These are phyloP conservation scores for Potamarius usumacintae DNA, from an alignment of 2,113 vertebrate genomes.

Conservation along the genomic window DNA sequence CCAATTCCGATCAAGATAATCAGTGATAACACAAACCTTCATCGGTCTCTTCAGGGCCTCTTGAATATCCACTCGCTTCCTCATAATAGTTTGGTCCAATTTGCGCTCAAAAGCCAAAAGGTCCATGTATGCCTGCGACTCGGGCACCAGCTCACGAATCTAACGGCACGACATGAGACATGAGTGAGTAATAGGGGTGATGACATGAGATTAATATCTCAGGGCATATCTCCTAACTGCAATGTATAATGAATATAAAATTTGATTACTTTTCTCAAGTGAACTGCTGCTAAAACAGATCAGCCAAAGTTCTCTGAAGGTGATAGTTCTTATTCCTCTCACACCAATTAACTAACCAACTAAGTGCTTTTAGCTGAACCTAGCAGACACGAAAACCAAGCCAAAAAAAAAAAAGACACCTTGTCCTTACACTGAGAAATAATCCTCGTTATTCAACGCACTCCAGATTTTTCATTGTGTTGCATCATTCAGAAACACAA, in stretches of 20 bases:
- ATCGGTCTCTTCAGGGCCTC: constrained; percentile 96
- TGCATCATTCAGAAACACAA: constrained; percentile 52
- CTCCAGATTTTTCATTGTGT: constrained; percentile 43
- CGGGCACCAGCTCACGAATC: constrained; percentile 96
- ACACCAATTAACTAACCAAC: constrained; percentile 3
- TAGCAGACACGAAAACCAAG: background rate
- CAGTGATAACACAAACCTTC: constrained; percentile 78
- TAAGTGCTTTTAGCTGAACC: background rate
- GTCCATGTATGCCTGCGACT: constrained; percentile 99
- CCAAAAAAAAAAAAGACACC: background rate
- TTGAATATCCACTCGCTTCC: constrained; percentile 96
- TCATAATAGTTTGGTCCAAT: constrained; percentile 97
- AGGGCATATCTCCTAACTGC: background rate
- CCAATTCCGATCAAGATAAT: background rate
- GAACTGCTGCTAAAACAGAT: constrained; percentile 23
- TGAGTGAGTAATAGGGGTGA: constrained; percentile 1
- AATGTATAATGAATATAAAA: background rate
- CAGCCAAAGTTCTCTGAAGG: constrained; percentile 14
- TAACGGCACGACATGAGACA: constrained; percentile 56
- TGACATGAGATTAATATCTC: background rate
- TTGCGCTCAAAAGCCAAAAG: constrained; percentile 96
- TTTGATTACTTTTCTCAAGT: background rate
- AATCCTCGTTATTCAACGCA: constrained; percentile 27
- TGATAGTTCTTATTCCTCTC: background rate
- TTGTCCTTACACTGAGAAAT: background rate